phyloP scores from a whole-genome alignment of 2,888 invertebrate genomes.

The Polia nebulosa region DNA sequence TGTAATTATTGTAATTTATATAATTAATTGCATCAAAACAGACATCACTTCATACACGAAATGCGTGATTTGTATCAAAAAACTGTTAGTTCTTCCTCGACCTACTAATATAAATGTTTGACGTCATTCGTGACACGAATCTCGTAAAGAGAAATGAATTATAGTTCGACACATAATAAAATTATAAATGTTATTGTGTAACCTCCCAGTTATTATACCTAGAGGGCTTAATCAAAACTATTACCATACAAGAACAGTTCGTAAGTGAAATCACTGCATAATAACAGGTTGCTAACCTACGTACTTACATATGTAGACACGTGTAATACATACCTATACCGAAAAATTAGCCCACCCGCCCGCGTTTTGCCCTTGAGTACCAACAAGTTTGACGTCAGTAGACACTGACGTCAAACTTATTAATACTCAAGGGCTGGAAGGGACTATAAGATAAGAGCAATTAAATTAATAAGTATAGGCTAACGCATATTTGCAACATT shows the following conservation, averaged over 20 bases:
- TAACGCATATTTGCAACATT: too few relatives aligned
- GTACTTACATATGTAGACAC: neutral
- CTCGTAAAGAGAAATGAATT: constrained; percentile 42
- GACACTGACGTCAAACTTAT: constrained; percentile 26
- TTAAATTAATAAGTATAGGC: constrained; percentile 3
- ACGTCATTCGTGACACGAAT: constrained; percentile 33
- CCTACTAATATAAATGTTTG: constrained; percentile 25
- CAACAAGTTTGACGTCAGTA: constrained; percentile 18
- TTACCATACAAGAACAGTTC: constrained; percentile 14
- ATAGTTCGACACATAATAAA: constrained; percentile 3
- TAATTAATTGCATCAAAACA: constrained; percentile 30
- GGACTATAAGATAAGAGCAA: constrained; percentile 33
- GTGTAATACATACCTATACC: neutral
- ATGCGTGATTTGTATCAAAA: constrained; percentile 17
- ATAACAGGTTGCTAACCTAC: constrained; percentile 20
- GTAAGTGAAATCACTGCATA: constrained; percentile 23
- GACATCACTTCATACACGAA: constrained; percentile 14
- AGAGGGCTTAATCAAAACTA: constrained; percentile 21
- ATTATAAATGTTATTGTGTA: constrained; percentile 23
- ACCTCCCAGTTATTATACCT: constrained; percentile 17
- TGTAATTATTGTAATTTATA: constrained; percentile 23
- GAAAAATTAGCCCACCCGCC: constrained; percentile 18
- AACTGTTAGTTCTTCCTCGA: constrained; percentile 6
- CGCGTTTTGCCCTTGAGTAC: constrained; percentile 17
- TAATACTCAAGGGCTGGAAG: constrained; percentile 23